Conservation (phyloP, 35 echinoderm and acorn worm genomes). For the Patiria miniata region DNA sequence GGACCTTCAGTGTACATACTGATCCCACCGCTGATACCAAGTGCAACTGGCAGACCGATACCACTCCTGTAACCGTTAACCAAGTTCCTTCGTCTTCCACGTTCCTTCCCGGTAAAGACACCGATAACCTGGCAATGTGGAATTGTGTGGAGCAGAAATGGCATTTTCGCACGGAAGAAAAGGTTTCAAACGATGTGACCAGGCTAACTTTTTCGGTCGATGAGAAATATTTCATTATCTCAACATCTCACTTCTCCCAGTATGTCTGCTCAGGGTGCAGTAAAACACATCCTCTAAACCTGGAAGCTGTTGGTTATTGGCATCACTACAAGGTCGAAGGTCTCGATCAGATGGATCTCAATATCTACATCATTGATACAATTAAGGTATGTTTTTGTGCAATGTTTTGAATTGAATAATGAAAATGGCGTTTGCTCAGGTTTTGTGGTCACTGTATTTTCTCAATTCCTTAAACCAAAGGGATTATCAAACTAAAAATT, state of each 20-base stretch:
- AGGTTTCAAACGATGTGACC: not conserved
- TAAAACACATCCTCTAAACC: conserved; percentile 25
- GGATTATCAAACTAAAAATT: too few relatives aligned
- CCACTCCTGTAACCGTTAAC: not conserved
- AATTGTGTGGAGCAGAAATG: not conserved
- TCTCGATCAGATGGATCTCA: conserved; percentile 17
- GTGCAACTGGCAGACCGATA: not conserved
- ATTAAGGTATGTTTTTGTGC: conserved; percentile 22
- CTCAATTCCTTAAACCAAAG: too few relatives aligned
- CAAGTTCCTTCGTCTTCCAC: not conserved
- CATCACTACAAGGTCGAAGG: not conserved
- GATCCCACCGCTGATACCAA: not conserved
- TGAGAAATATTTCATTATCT: conserved; percentile 17
- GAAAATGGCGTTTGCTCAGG: too few relatives aligned
- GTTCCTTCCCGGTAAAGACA: not conserved
- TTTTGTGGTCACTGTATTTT: too few relatives aligned
- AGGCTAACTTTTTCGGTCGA: not conserved
- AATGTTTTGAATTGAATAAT: too few relatives aligned
- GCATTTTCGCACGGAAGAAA: not conserved
- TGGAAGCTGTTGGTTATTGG: conserved; percentile 26
- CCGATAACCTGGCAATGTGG: not conserved
- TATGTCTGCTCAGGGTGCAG: conserved; percentile 45
- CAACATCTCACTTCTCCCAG: conserved; percentile 43
- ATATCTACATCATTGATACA: conserved; percentile 32
- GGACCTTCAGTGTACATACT: conserved; percentile 42